Evolutionary conservation across 2,113 vertebrate genomes (phyloP), one percentile per base, ranked within the genome.

Genomic region (Gymnarchus niloticus): DNA sequence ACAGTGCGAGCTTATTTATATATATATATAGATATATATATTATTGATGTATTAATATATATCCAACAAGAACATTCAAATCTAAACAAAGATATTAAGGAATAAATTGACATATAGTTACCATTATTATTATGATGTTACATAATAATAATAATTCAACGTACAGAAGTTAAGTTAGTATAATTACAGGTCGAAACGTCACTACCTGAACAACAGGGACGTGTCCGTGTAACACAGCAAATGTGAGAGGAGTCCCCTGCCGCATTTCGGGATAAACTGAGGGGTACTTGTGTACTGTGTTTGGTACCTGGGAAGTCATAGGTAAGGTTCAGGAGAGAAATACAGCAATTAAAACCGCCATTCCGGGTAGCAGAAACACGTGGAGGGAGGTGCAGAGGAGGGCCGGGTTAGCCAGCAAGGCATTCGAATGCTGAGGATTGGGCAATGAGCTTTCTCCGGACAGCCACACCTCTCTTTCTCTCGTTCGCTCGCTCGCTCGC

Each of bases 171-270:
- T 41, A 59, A 44, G 56, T 85, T 85, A 85, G 84, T 80, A 85
- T 51, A 85, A 82, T 88, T 85, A 91, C 89, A 91, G 90, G 87
- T 91, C 90, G 89, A 90, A 88, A 90, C 56, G 77, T 93, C 88
- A 93, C 93, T 94, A 99, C 98, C 98, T 99, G 98, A 94, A 98
- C 96, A 94, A 99, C 97, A 92, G 98, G 97, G 94, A 99, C 96
- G 94, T 99, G 98, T 95, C 98, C 97, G 91, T 99, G 98, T 90
- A 99, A 97, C 94, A 99, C 97, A 91, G 98, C 97, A 93, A 99
- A 99, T 92, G 98, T 99, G 95, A 99, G 96, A 90, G 98, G 95
- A 90, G 98, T 99, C 95, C 96, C 98, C 95, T 99, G 98, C 92
- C 97, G 96, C 85, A 96, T 98, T 96, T 99, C 98, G 1, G 97